phyloP scores from a whole-genome alignment of 2,888 invertebrate species.

The Polymixis lichenea region DNA sequence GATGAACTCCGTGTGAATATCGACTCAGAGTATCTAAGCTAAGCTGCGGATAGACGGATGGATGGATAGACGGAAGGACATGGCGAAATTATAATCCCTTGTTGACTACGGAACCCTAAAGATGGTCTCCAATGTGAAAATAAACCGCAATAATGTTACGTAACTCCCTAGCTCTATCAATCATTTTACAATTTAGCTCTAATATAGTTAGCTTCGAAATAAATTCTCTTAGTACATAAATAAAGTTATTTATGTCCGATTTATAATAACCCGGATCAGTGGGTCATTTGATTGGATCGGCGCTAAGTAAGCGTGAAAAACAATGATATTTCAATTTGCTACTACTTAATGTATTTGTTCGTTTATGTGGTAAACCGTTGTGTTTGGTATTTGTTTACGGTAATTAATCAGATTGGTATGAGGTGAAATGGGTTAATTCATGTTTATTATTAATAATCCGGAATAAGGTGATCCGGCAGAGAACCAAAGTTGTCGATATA shows the following conservation, averaged over 20 bases:
- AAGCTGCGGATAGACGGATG: no score
- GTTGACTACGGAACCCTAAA: no score
- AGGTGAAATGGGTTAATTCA: no score
- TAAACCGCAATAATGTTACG: no score
- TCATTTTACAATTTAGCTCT: slow-evolving; percentile 10
- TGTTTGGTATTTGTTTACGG: slow-evolving; percentile 26
- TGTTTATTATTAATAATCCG: no score
- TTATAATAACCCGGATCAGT: slow-evolving; percentile 68
- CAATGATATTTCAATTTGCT: slow-evolving; percentile 66
- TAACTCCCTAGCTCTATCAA: slow-evolving; percentile 18
- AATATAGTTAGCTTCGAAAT: slow-evolving; percentile 21
- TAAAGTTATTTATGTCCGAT: slow-evolving; percentile 56
- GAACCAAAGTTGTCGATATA: no score
- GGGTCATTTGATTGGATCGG: slow-evolving; percentile 72
- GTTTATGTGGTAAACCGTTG: slow-evolving; percentile 3
- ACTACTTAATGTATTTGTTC: slow-evolving; percentile 44
- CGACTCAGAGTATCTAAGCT: no score
- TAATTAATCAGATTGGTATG: slow-evolving; percentile 9
- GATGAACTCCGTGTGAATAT: no score
- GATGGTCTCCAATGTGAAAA: no score
- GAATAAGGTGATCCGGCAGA: no score
- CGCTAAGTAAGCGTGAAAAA: slow-evolving; percentile 74
- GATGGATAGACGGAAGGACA: no score
- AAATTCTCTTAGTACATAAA: slow-evolving; percentile 44
- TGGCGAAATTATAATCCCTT: no score